phyloP scores from a whole-genome alignment of 2,113 vertebrate genomes.

The Pachypanchax playfairii region DNA sequence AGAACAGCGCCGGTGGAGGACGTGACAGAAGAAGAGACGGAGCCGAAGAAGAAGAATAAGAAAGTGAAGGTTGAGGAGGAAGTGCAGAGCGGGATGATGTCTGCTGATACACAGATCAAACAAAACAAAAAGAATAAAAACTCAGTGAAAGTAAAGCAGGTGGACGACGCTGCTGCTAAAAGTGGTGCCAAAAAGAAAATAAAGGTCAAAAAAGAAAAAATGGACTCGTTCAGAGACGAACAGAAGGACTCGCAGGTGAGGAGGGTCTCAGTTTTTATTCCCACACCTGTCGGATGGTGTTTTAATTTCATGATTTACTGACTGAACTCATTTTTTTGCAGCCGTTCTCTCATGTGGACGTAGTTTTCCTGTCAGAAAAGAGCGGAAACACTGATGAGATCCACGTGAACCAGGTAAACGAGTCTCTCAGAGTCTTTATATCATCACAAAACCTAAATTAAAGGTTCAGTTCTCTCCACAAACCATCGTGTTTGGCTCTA shows the following conservation, averaged over 20 bases:
- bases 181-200: conserved; percentile 35
- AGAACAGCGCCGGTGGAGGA: conserved; percentile 10
- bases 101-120: background rate
- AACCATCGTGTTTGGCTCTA: too few relatives aligned
- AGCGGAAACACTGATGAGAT: conserved; percentile 70
- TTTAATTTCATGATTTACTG: background rate
- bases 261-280: background rate
- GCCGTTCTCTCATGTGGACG: conserved; percentile 12
- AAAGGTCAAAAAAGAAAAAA: conserved; percentile 42
- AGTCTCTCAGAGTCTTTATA: background rate
- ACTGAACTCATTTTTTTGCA: conserved; percentile 34
- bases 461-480: too few relatives aligned
- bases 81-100: background rate
- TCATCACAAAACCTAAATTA: too few relatives aligned
- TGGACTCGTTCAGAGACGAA: background rate
- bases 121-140: conserved; percentile 36
- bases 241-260: conserved; percentile 41
- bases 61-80: background rate
- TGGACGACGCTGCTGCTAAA: background rate
- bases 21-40: conserved; percentile 2
- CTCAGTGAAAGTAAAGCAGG: background rate
- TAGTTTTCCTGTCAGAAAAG: conserved; percentile 69
- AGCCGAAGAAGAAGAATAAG: conserved; percentile 51
- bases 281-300: background rate
- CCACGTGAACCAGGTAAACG: conserved; percentile 66